Base-by-base conservation (phyloP, 2,888 invertebrate genomes). In the Agonopterix alstromeriana region DNA sequence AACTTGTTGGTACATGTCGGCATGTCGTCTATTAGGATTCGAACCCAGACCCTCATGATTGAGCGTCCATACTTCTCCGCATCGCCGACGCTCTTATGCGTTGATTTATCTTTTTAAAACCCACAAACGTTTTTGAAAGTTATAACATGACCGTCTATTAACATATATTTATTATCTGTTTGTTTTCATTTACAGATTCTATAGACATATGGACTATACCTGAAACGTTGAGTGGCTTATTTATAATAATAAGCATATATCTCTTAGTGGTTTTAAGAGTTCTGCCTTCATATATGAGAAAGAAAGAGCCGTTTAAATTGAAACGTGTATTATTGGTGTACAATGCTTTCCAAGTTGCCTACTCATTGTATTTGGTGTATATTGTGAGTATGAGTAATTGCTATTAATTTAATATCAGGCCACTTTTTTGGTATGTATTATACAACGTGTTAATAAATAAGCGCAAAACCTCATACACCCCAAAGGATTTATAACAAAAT, bases 251-350 rank as follows among this genome's bases (percentile, higher is more conserved):
- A 35, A 77, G 89, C 40, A 73, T 91, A 9, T 97, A 97, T 70
- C 77, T 96, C 35, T 73, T 90, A 12, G 81, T 94, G 54, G 93
- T 95, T 0, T 76, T 91, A 44, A 90, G 90, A 53, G 69, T 92
- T 48, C 92, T 96, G 1, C 96, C 96, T 2, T 73, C 78, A 35
- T 86, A 91, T 60, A 95, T 95, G 95, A 90, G 87, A 49, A 80
- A 91, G 45, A 85, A 92, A 42, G 70, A 84, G 46, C 92, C 95
- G 0, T 91, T 90, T 51, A 89, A 93, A 47, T 64, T 95, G 12
- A 90, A 92, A 17, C 87, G 84, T 36, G 60, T 93, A n/a, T 83
- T 95, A 63, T 81, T 92, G 47, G 70, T 90, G 1, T 95, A 95
- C 68, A 94, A 96, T 60, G 78, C 91, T 0, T 67, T 91, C 12